A percentile compares a stretch with the other conserved stretches of the same genome.
phyloP scores from a whole-genome alignment of 2,113 vertebrate species.

The Syngnathus floridae region DNA sequence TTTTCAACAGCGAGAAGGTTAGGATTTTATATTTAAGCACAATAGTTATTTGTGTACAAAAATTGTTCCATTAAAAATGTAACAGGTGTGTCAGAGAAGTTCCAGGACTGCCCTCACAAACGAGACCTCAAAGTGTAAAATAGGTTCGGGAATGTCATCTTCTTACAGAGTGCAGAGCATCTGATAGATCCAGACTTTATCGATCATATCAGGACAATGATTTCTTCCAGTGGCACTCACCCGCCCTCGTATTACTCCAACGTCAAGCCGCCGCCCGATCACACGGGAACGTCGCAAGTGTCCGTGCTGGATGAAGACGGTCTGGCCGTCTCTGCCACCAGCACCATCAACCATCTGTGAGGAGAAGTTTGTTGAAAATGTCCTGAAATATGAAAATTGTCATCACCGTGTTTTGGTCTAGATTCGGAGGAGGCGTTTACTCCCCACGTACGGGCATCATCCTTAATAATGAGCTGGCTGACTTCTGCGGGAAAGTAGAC shows the following conservation, averaged over 20 bases:
- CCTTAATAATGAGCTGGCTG: conserved; percentile 88
- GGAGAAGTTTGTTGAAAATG: conserved; percentile 1
- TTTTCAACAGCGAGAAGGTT: conserved; percentile 34
- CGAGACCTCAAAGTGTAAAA: not conserved
- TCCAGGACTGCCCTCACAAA: not conserved
- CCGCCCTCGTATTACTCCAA: conserved; percentile 51
- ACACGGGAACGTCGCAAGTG: conserved; percentile 72
- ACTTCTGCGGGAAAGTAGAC: conserved; percentile 73
- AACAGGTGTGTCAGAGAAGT: not conserved
- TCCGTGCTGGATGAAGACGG: conserved; percentile 78
- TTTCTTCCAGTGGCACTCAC: conserved; percentile 40
- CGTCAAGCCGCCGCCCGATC: conserved; percentile 18
- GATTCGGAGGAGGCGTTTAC: conserved; percentile 85
- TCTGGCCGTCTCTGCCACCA: conserved; percentile 81
- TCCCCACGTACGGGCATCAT: conserved; percentile 84
- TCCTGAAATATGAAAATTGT: not conserved
- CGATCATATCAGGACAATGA: conserved; percentile 52
- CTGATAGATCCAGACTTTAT: conserved; percentile 64
- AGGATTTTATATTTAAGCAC: not conserved
- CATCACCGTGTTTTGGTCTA: conserved; percentile 35
- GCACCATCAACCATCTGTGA: conserved; percentile 87
- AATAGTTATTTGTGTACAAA: not conserved
- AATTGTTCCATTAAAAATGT: not conserved
- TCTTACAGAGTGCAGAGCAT: conserved; percentile 35
- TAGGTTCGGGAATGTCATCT: not conserved